A percentile compares a stretch with the other conserved stretches of the same genome.
Conservation (phyloP, 2,797 vertebrate genomes). For the Thunnus albacares region DNA sequence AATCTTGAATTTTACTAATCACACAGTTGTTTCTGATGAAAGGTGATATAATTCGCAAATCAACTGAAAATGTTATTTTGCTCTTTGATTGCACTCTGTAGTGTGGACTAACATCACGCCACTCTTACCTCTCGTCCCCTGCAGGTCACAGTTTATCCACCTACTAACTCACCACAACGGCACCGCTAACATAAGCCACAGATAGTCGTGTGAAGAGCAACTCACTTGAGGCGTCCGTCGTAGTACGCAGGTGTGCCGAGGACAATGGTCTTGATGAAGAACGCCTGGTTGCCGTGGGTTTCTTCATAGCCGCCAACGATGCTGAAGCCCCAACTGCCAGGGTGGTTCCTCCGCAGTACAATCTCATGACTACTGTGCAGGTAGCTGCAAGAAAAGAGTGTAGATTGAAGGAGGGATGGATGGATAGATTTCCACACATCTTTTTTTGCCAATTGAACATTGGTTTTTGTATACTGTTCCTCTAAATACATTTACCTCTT, state of each 20-base stretch:
- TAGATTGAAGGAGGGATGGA: background rate
- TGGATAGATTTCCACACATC: too few relatives aligned
- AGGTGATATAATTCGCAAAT: background rate
- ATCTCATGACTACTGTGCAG: conserved; percentile 97
- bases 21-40: background rate
- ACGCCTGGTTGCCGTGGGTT: conserved; percentile 97
- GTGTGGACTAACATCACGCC: conserved; percentile 12
- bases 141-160: conserved; percentile 30
- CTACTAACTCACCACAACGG: conserved; percentile 4
- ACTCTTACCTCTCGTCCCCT: conserved; percentile 22
- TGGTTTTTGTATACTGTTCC: too few relatives aligned
- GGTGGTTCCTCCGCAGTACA: conserved; percentile 92
- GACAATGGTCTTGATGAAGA: conserved; percentile 99
- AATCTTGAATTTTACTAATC: conserved; percentile 5
- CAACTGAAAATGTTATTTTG: background rate
- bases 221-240: conserved; percentile 98
- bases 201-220: conserved; percentile 17
- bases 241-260: conserved; percentile 99
- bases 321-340: conserved; percentile 99
- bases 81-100: background rate
- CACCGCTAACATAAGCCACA: conserved; percentile 19
- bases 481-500: too few relatives aligned
- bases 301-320: conserved; percentile 99
- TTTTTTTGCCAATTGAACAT: too few relatives aligned
- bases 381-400: conserved; percentile 83